A percentile compares a stretch with the other conserved stretches of the same genome.
These are phyloP conservation scores for Polymixis lichenea DNA, from an alignment of 2,888 invertebrate species.

Conservation along the genomic window DNA sequence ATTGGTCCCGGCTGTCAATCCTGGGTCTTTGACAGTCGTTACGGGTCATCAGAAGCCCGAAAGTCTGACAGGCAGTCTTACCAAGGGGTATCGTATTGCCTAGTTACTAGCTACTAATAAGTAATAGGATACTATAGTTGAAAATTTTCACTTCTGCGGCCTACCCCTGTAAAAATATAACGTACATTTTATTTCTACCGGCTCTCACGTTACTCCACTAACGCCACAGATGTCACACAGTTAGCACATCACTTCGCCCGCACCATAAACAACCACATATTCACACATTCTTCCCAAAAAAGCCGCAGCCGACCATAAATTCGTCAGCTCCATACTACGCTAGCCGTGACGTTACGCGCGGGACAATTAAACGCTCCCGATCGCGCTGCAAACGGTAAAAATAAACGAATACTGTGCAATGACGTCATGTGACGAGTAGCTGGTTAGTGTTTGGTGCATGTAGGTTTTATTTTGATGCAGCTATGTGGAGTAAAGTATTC, in stretches of 20 bases:
- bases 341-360: slow-evolving; percentile 38
- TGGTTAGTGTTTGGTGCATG: slow-evolving; percentile 25
- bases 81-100: too few relatives aligned
- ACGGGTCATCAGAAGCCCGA: too few relatives aligned
- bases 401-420: slow-evolving; percentile 44
- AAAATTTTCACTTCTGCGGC: too few relatives aligned
- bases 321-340: slow-evolving; percentile 50
- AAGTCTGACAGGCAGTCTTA: too few relatives aligned
- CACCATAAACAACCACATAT: slow-evolving; percentile 38
- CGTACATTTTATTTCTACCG: neutral
- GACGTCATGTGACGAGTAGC: slow-evolving; percentile 49
- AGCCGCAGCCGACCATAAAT: slow-evolving; percentile 45
- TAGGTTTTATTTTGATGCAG: slow-evolving; percentile 6
- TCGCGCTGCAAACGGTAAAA: slow-evolving; percentile 38
- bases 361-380: slow-evolving; percentile 58
- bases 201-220: neutral
- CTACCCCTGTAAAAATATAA: neutral
- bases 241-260: neutral
- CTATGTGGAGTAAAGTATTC: neutral
- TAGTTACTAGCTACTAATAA: too few relatives aligned
- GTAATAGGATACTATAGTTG: too few relatives aligned
- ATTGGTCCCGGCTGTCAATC: too few relatives aligned
- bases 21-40: too few relatives aligned
- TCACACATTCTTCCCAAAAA: slow-evolving; percentile 37
- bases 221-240: slow-evolving; percentile 8